Evolutionary conservation across 1,140 invertebrate species (phyloP).

Genomic region (Eubasilissa regina): DNA sequence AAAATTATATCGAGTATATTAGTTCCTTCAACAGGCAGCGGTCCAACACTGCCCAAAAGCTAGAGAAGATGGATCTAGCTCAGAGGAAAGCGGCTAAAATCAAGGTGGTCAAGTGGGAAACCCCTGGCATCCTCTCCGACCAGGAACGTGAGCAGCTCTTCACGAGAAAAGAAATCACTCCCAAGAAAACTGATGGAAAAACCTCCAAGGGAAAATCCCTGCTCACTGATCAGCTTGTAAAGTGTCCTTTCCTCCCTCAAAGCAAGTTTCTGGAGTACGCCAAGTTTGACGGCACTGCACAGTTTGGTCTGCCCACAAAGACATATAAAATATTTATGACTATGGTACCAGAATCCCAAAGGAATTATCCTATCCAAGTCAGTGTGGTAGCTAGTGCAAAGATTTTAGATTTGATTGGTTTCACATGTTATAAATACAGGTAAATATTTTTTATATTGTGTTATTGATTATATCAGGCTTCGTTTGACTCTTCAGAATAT

Average conservation of each 20-base stretch:
- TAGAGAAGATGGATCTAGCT: conserved; percentile 92
- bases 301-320: conserved; percentile 83
- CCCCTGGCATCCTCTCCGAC: conserved; percentile 69
- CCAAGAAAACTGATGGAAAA: conserved; percentile 61
- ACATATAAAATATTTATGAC: conserved; percentile 90
- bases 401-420: conserved; percentile 93
- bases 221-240: conserved; percentile 82
- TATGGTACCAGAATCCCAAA: conserved; percentile 84
- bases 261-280: conserved; percentile 93
- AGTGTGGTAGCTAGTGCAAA: conserved; percentile 87
- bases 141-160: conserved; percentile 82
- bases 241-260: conserved; percentile 81
- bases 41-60: conserved; percentile 90
- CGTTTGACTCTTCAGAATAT: too few relatives aligned
- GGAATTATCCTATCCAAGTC: conserved; percentile 89
- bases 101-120: conserved; percentile 85
- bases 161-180: conserved; percentile 71
- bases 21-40: conserved; percentile 72
- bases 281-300: conserved; percentile 91
- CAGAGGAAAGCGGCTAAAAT: conserved; percentile 86
- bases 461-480: too few relatives aligned
- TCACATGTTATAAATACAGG: conserved; percentile 91
- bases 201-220: conserved; percentile 73
- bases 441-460: conserved; percentile 59
- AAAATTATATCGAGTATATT: neutral